phyloP scores from a whole-genome alignment of 2,113 vertebrate genomes.

The Alces alces region DNA sequence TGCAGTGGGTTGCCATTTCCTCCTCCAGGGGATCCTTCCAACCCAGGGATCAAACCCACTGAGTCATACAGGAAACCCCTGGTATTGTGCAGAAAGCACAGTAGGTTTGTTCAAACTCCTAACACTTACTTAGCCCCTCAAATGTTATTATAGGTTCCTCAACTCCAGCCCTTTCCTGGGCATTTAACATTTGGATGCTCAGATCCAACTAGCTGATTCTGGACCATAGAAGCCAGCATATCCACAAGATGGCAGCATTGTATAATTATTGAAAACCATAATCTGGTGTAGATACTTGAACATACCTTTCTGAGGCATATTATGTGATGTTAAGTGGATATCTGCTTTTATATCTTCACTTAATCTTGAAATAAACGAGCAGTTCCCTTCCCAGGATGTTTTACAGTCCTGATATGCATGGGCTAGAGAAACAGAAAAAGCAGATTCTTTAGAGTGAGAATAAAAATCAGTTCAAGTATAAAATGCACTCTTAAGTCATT shows the following conservation, averaged over 20 bases:
- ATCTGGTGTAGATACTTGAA: neutral
- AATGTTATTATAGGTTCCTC: neutral
- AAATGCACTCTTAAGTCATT: neutral
- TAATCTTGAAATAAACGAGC: slow-evolving; percentile 4
- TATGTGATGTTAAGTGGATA: neutral
- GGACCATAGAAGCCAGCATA: neutral
- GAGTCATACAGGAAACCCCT: neutral
- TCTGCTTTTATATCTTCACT: neutral
- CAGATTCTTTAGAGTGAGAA: neutral
- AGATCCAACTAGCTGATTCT: neutral
- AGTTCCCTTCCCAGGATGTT: neutral
- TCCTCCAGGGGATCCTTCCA: neutral
- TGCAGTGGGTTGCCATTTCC: neutral
- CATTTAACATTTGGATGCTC: neutral
- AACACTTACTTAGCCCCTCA: neutral
- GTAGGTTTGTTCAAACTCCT: neutral
- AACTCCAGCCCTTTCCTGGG: neutral
- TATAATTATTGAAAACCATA: neutral
- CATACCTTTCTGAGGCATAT: neutral
- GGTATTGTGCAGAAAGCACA: neutral
- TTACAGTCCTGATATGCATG: neutral
- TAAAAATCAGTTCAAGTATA: neutral
- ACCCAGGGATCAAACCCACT: neutral
- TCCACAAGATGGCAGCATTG: slow-evolving; percentile 68
- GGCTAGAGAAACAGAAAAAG: neutral